phyloP scores from a whole-genome alignment of 2,797 vertebrate genomes.

The Astyanax mexicanus region DNA sequence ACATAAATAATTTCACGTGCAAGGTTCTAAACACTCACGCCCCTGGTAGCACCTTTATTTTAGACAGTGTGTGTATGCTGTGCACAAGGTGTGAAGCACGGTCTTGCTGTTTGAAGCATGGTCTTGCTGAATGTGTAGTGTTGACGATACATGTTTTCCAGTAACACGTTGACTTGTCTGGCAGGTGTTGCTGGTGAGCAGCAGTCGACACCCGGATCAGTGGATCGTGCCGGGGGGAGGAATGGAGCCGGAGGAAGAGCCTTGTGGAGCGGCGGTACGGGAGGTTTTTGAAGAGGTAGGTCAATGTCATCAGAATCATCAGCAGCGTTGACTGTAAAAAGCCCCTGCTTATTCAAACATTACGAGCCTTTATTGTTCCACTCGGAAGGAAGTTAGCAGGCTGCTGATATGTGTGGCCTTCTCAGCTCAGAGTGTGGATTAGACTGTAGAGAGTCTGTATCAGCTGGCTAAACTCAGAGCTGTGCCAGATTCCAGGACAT shows the following conservation, averaged over 20 bases:
- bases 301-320: not conserved
- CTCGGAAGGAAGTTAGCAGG: not conserved
- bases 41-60: no score
- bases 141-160: not conserved
- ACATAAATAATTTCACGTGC: no score
- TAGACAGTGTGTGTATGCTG: not conserved
- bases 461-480: conserved; percentile 71
- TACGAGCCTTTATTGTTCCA: not conserved
- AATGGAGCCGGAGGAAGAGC: conserved; percentile 89
- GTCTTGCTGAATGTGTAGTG: not conserved
- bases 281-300: conserved; percentile 88
- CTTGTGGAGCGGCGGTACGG: conserved; percentile 84
- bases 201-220: conserved; percentile 88
- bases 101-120: not conserved
- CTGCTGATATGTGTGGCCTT: not conserved
- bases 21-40: no score
- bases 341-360: not conserved
- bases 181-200: conserved; percentile 86
- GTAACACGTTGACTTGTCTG: conserved; percentile 47
- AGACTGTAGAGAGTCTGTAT: conserved; percentile 55
- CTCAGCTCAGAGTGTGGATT: not conserved
- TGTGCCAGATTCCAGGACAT: conserved; percentile 57
- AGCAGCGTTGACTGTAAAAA: not conserved
- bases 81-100: not conserved
- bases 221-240: conserved; percentile 90